Base-by-base conservation (phyloP, 2,113 vertebrate genomes). In the Cinclus mexicanus region DNA sequence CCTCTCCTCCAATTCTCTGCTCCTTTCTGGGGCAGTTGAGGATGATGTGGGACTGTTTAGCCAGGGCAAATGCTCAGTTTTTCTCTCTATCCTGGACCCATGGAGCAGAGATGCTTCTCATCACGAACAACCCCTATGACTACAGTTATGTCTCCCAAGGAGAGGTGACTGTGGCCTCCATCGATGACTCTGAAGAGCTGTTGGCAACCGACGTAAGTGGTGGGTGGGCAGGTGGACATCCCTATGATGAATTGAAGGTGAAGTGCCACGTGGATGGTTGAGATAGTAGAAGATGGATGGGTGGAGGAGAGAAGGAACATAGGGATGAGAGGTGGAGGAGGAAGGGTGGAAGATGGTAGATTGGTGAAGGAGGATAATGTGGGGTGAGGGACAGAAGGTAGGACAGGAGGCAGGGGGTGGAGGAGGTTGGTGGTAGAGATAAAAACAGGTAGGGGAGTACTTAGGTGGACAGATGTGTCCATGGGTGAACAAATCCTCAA, bases 101-200 rank as follows among this genome's bases (percentile, higher is more conserved):
- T 0, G 63, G 79, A 49, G 15, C 76, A 91, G 99, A 99, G 94
- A 99, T 99, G 98, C 84, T 98, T 83, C 97, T 99, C 64, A 83
- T 99, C 90, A 99, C 99, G 47, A 99, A 98, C 97, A 99, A 99
- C 91, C 99, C 99, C 8, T 99, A 99, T 2, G 99, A 99, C 98
- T 99, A 99, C 86, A 96, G 97, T 91, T 99, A 98, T 83, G 98
- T 99, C 96, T 99, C 99, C 90, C 99, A 99, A 97, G 99, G 99
- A 97, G 99, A 99, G 95, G 98, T 99, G 37, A 98, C 98, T 0
- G 99, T 99, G 12, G 98, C 99, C 49, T 99, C 99, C 87, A 99
- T 99, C 1, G 98, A 99, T 1, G 99, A 99, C 69, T 95, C 98
- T 0, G 99, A 99, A 93, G 99, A 99, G 96, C 97, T 99, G 69